Evolutionary conservation across 2,888 invertebrate genomes (phyloP), one percentile per base, ranked within the genome.

Genomic region (Pterobdella sp.): DNA sequence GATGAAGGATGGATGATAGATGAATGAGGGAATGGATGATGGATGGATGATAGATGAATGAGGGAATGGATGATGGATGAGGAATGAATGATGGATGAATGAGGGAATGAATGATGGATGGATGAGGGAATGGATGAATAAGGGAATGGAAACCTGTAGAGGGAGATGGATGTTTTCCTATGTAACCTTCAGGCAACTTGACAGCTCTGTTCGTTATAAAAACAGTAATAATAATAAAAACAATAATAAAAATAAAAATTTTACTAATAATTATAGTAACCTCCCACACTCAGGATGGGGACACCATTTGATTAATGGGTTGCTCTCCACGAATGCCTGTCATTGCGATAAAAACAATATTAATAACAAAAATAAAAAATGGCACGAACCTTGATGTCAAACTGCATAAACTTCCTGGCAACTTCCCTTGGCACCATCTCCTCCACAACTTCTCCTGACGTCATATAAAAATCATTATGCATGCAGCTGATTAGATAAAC

Each of bases 291-390:
- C 88, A 36, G 89, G 87, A 78, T 86, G 87, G 1, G 89, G 89
- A 79, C 89, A 89, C 89, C 89, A 89, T 82, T 89, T 89, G 77
- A 89, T 89, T 77, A 86, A 86, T 75, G 88, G 88, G 81, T 89
- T 89, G 76, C 88, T 88, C 79, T 89, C 89, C 64, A 89, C 89
- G 82, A 89, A 89, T 2, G 88, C 89, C 88, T 88, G 78, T 0
- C 52, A n/a, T 52, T 4, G 32, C 29, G 0, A 72, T 14, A 65
- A 37, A 1, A 35, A 42, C 29, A 65, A 35, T 31, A 29, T 32
- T n/a, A 31, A 18, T 10, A 22, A 71, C n/a, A 36, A 32, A 18
- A 4, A 69, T 69, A 7, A 52, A 7, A 14, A 56, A 10, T 4
- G n/a, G 14, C 14, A 65, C 42, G 14, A 56, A 88, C 88, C 85